Conservation (phyloP, 2,113 vertebrate species). For the Tretioscincus oriximinensis region DNA sequence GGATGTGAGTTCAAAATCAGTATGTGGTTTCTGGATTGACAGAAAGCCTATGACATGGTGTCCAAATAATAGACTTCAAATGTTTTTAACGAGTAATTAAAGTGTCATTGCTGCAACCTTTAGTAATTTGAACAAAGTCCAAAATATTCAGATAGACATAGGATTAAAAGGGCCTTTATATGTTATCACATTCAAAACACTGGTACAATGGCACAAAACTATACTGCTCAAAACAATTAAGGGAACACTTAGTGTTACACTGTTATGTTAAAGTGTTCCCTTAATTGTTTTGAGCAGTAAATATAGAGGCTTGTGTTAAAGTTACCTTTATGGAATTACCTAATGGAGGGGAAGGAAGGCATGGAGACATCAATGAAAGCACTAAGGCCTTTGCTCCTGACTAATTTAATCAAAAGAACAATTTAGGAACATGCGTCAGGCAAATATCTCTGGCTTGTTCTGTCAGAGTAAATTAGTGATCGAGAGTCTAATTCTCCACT, state of each 20-base stretch:
- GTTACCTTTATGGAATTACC: conserved; percentile 41
- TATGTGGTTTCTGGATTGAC: too few relatives aligned
- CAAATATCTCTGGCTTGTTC: conserved; percentile 61
- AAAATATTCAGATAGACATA: conserved; percentile 47
- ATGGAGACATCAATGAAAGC: conserved; percentile 17
- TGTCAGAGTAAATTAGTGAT: conserved; percentile 62
- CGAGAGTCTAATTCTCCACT: conserved; percentile 49
- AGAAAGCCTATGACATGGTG: not conserved
- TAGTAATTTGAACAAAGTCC: not conserved
- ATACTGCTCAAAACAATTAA: too few relatives aligned
- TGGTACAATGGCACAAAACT: conserved; percentile 35
- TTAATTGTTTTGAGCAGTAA: too few relatives aligned
- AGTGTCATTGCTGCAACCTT: conserved; percentile 25
- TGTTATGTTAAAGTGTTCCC: too few relatives aligned
- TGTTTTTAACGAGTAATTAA: conserved; percentile 35
- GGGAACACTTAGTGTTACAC: too few relatives aligned
- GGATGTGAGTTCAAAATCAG: too few relatives aligned
- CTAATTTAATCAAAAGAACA: conserved; percentile 57
- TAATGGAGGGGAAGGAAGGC: conserved; percentile 60
- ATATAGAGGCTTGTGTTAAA: conserved; percentile 49
- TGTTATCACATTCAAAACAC: accelerated
- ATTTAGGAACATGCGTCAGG: conserved; percentile 34
- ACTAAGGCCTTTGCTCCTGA: conserved; percentile 54
- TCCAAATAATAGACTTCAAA: not conserved
- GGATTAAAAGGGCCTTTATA: conserved; percentile 45